Base-by-base conservation (phyloP, 2,888 invertebrate species). In the Pristionchus fissidentatus region DNA sequence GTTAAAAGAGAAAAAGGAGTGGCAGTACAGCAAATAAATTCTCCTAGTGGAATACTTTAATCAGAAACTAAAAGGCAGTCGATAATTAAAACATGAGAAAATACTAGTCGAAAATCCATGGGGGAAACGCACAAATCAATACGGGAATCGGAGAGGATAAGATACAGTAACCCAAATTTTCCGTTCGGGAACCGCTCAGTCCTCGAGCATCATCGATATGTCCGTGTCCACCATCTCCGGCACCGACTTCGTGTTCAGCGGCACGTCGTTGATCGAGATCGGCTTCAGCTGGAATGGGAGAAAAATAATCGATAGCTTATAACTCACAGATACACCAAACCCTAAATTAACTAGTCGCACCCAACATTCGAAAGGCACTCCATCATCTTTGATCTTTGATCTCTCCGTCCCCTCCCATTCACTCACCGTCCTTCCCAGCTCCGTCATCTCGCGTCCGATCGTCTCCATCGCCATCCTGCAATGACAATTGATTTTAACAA, bases 401-500 rank as follows among this genome's bases (percentile, higher is more conserved):
- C 29, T 26, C 41, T n/a, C n/a, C n/a, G 22, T 13, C n/a, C n/a
- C n/a, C n/a, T 49, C 52, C 52, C 52, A 49, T 49, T n/a, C n/a
- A n/a, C 70, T 43, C 41, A 70, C 70, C 70, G 19, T 43, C 32
- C 19, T 22, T 29, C 57, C 79, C 55, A 79, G 79, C 57, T 79
- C 79, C 38, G 41, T 41, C 57, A 79, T 79, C 79, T 79, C 79
- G 26, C 79, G 79, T 7, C 38, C 57, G 19, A 79, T 79, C 57
- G 79, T 55, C 38, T 43, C 46, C 57, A 79, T 38, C 29, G 79
- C 79, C 38, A 79, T 43, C 46, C 79, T 79, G 79, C 4, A 79
- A 13, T 60, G 26, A 26, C 8, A n/a, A n/a, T n/a, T n/a, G n/a
- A n/a, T n/a, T n/a, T n/a, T n/a, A n/a, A n/a, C n/a, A n/a, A n/a